phyloP scores from a whole-genome alignment of 2,113 vertebrate species.

The Peromyscus leucopus region DNA sequence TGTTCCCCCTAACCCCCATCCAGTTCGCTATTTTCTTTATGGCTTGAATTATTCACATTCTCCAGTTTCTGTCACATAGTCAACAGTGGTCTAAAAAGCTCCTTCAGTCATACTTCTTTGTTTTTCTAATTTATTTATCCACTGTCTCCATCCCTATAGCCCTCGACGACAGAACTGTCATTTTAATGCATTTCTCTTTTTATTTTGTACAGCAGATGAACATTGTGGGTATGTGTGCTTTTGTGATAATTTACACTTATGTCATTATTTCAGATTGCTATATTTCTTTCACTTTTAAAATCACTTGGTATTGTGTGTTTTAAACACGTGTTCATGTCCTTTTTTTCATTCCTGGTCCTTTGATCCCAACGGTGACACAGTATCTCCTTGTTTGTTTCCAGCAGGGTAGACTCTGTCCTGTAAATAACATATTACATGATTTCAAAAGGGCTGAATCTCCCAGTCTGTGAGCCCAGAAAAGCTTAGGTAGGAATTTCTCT shows the following conservation, averaged over 20 bases:
- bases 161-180: not conserved
- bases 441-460: not conserved
- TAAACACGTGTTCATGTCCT: not conserved
- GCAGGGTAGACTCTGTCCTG: not conserved
- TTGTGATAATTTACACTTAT: not conserved
- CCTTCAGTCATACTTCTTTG: not conserved
- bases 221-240: not conserved
- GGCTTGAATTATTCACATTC: not conserved
- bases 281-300: not conserved
- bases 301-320: not conserved
- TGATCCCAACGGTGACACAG: not conserved
- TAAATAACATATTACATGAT: not conserved
- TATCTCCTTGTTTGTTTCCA: not conserved
- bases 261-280: not conserved
- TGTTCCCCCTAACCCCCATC: not conserved
- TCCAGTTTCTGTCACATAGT: not conserved
- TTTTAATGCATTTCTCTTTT: not conserved
- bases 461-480: not conserved
- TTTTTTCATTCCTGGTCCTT: constrained; percentile 12
- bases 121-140: not conserved
- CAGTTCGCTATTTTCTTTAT: not conserved
- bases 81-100: not conserved
- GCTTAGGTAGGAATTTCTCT: not conserved
- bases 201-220: not conserved
- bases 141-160: not conserved